These are phyloP conservation scores for Dysidea cf. avara DNA, from an alignment of 37 sponge, comb jelly and placozoan species.

Conservation along the genomic window DNA sequence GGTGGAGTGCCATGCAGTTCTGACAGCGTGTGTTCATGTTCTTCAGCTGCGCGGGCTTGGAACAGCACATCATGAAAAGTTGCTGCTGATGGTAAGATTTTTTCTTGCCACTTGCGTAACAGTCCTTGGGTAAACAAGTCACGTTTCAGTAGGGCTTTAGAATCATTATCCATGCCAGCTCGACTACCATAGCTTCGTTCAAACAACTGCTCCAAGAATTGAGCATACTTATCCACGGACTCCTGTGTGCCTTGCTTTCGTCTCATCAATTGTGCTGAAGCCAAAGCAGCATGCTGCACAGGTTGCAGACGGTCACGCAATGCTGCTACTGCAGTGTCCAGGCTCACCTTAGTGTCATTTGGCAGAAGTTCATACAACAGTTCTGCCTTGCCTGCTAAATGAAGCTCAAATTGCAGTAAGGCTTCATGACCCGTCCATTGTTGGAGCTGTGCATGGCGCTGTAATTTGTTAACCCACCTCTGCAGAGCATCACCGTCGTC, in stretches of 20 bases:
- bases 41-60: constrained; percentile 23
- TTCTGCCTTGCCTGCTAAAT: constrained; percentile 11
- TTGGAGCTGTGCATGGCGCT: constrained; percentile 14
- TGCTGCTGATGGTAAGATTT: constrained; percentile 17
- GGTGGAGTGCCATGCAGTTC: too few relatives aligned
- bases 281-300: background rate
- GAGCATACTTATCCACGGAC: constrained; percentile 1
- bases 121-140: constrained; percentile 12
- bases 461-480: constrained; percentile 9
- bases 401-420: constrained; percentile 12
- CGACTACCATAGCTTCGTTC: constrained; percentile 15
- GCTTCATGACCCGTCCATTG: background rate
- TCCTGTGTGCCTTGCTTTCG: constrained; percentile 2
- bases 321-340: background rate
- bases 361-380: constrained; percentile 8
- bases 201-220: constrained; percentile 12
- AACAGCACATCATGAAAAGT: constrained; percentile 28
- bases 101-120: constrained; percentile 10
- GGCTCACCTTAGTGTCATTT: constrained; percentile 5
- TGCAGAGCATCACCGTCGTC: constrained; percentile 7
- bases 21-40: constrained; percentile 19
- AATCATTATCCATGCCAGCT: background rate
- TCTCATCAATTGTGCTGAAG: constrained; percentile 6
- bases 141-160: constrained; percentile 5
- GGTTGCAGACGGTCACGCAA: constrained; percentile 6